Base-by-base conservation (phyloP, 2,113 vertebrate species). In the Lophius piscatorius region DNA sequence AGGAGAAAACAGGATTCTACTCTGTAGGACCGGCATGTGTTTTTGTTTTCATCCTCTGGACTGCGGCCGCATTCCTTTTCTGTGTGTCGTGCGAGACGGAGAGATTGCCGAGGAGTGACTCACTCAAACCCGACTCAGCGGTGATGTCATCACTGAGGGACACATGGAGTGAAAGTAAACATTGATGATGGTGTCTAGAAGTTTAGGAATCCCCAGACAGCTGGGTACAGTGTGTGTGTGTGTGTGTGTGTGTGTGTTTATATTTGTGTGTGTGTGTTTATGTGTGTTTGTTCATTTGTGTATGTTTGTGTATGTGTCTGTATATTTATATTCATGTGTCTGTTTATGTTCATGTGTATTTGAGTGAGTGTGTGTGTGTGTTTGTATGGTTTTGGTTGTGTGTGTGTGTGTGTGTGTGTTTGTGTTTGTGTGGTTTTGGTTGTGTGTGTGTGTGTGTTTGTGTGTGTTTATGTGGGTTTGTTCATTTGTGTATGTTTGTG, bases 71-170 rank as follows among this genome's bases (percentile, higher is more conserved):
- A 86, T 87, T 86, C 82, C 83, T 84, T 82, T 80, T 68, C 70
- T 24, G 70, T 81, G 82, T 66, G 80, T 34, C 55, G 69, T 63
- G 67, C 56, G 60, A 86, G 87, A 87, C 74, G 35, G 80, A 64
- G 81, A 78, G 78, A 85, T 84, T 77, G 82, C 70, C 71, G 63
- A 72, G 77, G 76, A 70, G 45, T 87, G 85, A 89, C 64, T 89
- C 83, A 87, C 77, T 84, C 46, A 75, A 84, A 80, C 80, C 84
- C 66, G 82, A 86, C 60, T 76, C 72, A 78, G 82, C 62, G 44
- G 62, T 86, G 83, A 89, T 76, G 78, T 86, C 52, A 86, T 69
- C 74, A 57, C 63, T 60, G 76, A 73, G 70, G 76, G 77, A 81
- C 26, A 61, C 39, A 68, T 49, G 41, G 76, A 83, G 82, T 76